These are phyloP conservation scores for Masnerella sp. DNA, from an alignment of 2,888 invertebrate species.

Conservation along the genomic window DNA sequence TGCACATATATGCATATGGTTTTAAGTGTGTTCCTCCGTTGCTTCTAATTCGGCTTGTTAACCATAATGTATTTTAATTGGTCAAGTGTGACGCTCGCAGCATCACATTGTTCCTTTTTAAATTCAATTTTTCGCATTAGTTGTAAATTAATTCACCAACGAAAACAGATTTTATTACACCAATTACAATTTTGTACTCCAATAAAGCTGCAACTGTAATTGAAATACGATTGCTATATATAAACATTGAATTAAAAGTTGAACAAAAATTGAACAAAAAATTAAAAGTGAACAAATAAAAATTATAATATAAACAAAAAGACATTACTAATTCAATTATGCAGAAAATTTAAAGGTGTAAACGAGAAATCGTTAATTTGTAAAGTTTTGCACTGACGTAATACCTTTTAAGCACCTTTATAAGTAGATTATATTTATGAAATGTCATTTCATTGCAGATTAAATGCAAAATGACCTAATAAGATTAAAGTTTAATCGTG, in stretches of 20 bases:
- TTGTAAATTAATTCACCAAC: constrained; percentile 24
- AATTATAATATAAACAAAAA: background rate
- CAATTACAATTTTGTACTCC: background rate
- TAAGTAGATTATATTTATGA: constrained; percentile 26
- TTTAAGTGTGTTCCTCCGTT: constrained; percentile 58
- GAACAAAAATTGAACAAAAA: no score
- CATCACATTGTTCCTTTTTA: constrained; percentile 46
- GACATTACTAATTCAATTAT: no score
- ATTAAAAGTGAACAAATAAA: background rate
- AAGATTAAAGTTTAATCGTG: constrained; percentile 34
- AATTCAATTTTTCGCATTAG: constrained; percentile 54
- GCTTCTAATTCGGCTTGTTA: constrained; percentile 75
- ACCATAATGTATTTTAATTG: constrained; percentile 76
- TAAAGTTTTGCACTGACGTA: no score
- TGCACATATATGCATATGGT: constrained; percentile 34
- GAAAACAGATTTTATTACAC: constrained; percentile 33
- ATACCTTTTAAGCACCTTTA: constrained; percentile 20
- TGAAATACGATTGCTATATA: no score
- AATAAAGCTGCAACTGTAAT: background rate
- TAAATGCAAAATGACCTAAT: constrained; percentile 16
- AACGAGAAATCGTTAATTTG: no score
- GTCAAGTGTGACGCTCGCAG: constrained; percentile 59
- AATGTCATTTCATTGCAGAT: constrained; percentile 16
- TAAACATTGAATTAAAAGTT: no score
- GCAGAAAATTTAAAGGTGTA: no score